Evolutionary conservation across 2,888 invertebrate species (phyloP), one percentile per base, ranked within the genome.

Genomic region (Diploptera punctata): DNA sequence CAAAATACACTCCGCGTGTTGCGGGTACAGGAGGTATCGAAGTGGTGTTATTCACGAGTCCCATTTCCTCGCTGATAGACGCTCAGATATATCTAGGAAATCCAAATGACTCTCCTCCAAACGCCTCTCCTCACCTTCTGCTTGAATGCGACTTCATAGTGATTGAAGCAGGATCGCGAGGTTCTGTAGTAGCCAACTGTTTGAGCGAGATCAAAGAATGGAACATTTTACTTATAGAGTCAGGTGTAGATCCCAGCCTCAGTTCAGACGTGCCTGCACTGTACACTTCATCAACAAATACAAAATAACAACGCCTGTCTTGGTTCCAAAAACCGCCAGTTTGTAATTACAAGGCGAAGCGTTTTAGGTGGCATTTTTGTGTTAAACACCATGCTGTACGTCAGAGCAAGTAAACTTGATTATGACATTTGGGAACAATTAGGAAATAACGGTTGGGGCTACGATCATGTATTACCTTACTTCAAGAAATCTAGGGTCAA

Each of bases 351-450:
- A 0, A 86, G 91, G 60, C 95, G 95, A 0, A 92, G 91, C 80
- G 93, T 91, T 0, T 80, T 94, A n/a, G 95, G 96, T 0, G 95
- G 95, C 0, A 91, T 91, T 3, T 93, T 93, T 33, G 90, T 93
- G 5, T 90, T 94, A 3, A 95, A 95, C 83, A 94, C 90, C 79
- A 91, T 96, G 90, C 84, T 93, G 1, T 95, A 95, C 80, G 89
- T 93, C 0, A 86, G 96, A 60, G 95, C 95, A 0, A 91, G 93
- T 78, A 89, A 89, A 16, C 84, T 84, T 61, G 95, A 96, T 83
- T 96, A 91, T 80, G 92, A 96, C 79, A 86, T 87, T 69, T 96
- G 96, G 96, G 90, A 87, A n/a, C 82, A 82, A 29, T 84, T 90
- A 80, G 95, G 95, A 0, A 95, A 94, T 79, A 81, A 84, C 0